Base-by-base conservation (phyloP, 2,797 vertebrate genomes). In the Hirundo rustica region DNA sequence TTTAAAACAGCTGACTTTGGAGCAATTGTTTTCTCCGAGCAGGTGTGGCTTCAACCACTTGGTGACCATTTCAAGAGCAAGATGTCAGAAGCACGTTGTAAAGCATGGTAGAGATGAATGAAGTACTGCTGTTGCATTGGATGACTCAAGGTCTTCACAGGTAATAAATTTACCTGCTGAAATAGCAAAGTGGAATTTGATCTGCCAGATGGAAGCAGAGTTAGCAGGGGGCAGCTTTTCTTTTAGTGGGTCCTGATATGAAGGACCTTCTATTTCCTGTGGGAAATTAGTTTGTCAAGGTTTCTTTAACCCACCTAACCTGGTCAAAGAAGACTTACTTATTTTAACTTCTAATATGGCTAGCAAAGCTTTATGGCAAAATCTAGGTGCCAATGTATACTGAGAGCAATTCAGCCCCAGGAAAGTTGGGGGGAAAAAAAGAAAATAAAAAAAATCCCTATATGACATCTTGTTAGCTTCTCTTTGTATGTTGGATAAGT, bases 391-490 rank as follows among this genome's bases (percentile, higher is more conserved):
- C 8, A 8, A 0, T 27, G 9, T 48, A 16, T 50, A 26, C n/a
- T 40, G 55, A 58, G 17, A 51, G 10, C 38, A 81, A 1, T 53
- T 84, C 15, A 58, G 16, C 23, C 61, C 44, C 50, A 30, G 42
- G 32, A 27, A 50, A 40, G 12, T 9, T 38, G 11, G 17, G 30
- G 1, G 1, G 14, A 27, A 14, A 57, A n/a, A 80, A 77, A 70
- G 13, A 3, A 19, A 0, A 26, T 0, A 6, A 10, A 36, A 84
- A 66, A 78, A 47, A 3, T 0, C 4, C 12, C 1, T 18, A 1
- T 19, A 6, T 53, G 21, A 32, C 10, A 3, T 73, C 22, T 55
- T 92, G 17, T 73, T 57, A 70, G 22, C 13, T 51, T 76, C 38
- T 80, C n/a, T 47, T 81, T 62, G 27, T 13, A 3, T 51, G 15